These are phyloP conservation scores for Pocillopora damicornis DNA, from an alignment of 64 coral and sea anemone genomes.

Conservation along the genomic window DNA sequence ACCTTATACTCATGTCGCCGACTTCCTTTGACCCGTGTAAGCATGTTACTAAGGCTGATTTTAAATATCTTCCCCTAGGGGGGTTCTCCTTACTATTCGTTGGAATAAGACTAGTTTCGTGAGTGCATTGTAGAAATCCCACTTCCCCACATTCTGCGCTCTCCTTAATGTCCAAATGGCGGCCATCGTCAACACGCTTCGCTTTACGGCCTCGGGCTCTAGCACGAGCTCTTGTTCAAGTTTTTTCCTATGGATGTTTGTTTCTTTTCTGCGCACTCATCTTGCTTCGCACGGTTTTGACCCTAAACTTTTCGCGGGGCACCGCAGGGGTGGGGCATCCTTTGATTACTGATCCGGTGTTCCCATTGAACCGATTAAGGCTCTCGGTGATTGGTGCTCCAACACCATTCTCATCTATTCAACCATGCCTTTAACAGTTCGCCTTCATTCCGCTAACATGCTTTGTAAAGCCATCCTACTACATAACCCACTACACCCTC, in stretches of 20 bases:
- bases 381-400: too few relatives aligned
- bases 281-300: constrained; percentile 19
- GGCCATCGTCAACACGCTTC: not conserved
- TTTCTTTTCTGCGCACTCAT: constrained; percentile 34
- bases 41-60: constrained; percentile 22
- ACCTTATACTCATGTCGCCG: not conserved
- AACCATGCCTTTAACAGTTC: too few relatives aligned
- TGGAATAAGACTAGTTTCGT: constrained; percentile 43
- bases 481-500: too few relatives aligned
- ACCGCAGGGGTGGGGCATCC: constrained; percentile 55
- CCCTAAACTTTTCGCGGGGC: constrained; percentile 28
- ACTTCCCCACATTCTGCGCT: not conserved
- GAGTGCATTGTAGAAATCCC: constrained; percentile 33
- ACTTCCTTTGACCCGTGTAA: constrained; percentile 1
- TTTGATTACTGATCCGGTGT: constrained; percentile 60
- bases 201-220: too few relatives aligned
- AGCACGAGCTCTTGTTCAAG: not conserved
- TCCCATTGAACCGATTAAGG: constrained; percentile 62
- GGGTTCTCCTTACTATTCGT: not conserved
- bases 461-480: too few relatives aligned
- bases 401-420: too few relatives aligned
- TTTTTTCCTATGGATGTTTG: constrained; percentile 23
- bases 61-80: not conserved
- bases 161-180: not conserved
- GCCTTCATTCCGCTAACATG: too few relatives aligned